Evolutionary conservation across 2,113 vertebrate species (phyloP).

Genomic region (Callaeas wilsoni): DNA sequence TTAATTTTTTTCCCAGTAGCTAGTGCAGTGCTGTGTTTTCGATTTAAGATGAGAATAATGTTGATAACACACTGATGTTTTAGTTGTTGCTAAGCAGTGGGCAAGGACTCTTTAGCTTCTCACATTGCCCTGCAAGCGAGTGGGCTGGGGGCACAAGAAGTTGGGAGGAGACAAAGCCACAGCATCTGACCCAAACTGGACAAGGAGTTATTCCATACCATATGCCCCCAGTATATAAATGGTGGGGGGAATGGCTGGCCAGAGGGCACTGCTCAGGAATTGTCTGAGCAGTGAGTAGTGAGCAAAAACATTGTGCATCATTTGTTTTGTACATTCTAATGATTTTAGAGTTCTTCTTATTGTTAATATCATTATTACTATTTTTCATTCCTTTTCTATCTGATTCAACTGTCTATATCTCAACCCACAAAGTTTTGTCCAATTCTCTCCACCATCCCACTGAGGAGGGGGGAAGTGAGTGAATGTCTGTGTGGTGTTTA

Average conservation of each 20-base stretch:
- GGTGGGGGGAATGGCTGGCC: neutral
- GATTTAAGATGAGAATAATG: neutral
- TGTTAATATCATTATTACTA: neutral
- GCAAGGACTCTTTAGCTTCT: neutral
- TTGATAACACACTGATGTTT: neutral
- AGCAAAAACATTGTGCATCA: neutral
- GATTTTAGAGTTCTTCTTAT: neutral
- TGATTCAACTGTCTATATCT: neutral
- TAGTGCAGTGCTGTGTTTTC: neutral
- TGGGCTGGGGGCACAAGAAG: neutral
- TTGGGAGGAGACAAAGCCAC: neutral
- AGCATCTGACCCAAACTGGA: neutral
- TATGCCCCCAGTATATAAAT: neutral
- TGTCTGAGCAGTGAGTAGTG: neutral
- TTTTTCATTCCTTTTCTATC: neutral
- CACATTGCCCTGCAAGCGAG: rapidly evolving
- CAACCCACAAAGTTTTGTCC: neutral
- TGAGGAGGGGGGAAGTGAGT: neutral
- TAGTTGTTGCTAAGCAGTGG: neutral
- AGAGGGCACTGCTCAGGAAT: neutral
- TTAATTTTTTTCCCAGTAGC: neutral
- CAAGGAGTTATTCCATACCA: neutral
- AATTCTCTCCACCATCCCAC: neutral
- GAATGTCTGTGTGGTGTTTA: neutral
- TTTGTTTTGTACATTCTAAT: neutral